Conservation (phyloP, 2,113 vertebrate genomes). For the Dromas ardeola region DNA sequence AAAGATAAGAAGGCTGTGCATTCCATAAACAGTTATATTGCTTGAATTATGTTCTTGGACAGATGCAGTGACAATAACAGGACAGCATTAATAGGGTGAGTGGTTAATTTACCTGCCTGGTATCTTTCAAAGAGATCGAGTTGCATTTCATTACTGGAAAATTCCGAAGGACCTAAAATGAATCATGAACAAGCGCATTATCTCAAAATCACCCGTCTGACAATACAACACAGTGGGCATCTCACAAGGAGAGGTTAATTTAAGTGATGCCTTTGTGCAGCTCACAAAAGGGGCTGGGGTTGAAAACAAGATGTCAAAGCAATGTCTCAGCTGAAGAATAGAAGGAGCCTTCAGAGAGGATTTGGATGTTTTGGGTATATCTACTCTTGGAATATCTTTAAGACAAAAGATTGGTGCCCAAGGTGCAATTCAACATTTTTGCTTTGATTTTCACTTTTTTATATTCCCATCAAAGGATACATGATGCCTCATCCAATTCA, state of each 20-base stretch:
- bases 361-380: conserved; percentile 20
- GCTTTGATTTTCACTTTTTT: conserved; percentile 48
- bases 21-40: conserved; percentile 12
- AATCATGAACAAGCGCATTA: conserved; percentile 37
- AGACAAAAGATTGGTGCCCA: conserved; percentile 7
- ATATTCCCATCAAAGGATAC: conserved; percentile 16
- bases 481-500: not conserved
- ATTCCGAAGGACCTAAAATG: conserved; percentile 52
- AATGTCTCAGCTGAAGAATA: not conserved
- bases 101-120: conserved; percentile 33
- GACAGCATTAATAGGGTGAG: not conserved
- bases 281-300: not conserved
- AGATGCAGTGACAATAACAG: conserved; percentile 34
- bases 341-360: conserved; percentile 1
- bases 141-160: conserved; percentile 48
- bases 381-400: not conserved
- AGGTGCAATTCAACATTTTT: conserved; percentile 34
- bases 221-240: not conserved
- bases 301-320: conserved; percentile 30
- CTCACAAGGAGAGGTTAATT: conserved; percentile 18
- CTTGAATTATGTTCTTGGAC: conserved; percentile 16
- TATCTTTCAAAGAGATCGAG: conserved; percentile 43
- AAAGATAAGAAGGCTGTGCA: conserved; percentile 41
- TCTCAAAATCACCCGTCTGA: not conserved
- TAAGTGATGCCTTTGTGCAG: conserved; percentile 16